These are phyloP conservation scores for Natrix natrix DNA, from an alignment of 2,797 vertebrate species.

Conservation along the genomic window DNA sequence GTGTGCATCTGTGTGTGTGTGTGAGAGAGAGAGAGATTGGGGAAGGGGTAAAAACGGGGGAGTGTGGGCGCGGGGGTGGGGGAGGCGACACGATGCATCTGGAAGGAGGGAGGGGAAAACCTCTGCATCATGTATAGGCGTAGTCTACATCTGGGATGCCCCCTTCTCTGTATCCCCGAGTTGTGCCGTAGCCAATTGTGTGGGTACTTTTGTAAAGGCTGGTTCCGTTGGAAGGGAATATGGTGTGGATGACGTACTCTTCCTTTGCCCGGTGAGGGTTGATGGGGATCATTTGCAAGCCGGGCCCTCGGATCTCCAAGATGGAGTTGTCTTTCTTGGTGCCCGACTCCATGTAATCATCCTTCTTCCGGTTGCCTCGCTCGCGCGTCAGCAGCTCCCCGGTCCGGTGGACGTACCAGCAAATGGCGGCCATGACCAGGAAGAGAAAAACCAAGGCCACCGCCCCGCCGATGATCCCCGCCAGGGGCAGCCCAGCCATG, in stretches of 20 bases:
- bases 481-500: constrained; percentile 78
- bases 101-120: neutral
- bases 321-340: constrained; percentile 95
- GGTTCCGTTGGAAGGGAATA: constrained; percentile 91
- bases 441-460: constrained; percentile 85
- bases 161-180: constrained; percentile 88
- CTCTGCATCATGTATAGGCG: constrained; percentile 86
- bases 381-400: constrained; percentile 80
- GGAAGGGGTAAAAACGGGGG: constrained; percentile 18
- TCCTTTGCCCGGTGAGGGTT: constrained; percentile 84
- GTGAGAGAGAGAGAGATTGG: neutral
- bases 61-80: neutral
- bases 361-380: constrained; percentile 78
- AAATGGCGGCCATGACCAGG: constrained; percentile 84
- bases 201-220: constrained; percentile 85
- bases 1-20: neutral
- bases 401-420: constrained; percentile 86
- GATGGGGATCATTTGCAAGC: constrained; percentile 91
- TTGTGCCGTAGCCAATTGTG: constrained; percentile 83
- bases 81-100: neutral
- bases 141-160: constrained; percentile 92
- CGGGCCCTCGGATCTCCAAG: constrained; percentile 85
- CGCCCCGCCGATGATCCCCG: constrained; percentile 86
- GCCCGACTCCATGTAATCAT: constrained; percentile 90
- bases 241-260: constrained; percentile 93